These are phyloP conservation scores for Rhyzopertha dominica DNA, from an alignment of 1,140 invertebrate genomes.

Conservation along the genomic window DNA sequence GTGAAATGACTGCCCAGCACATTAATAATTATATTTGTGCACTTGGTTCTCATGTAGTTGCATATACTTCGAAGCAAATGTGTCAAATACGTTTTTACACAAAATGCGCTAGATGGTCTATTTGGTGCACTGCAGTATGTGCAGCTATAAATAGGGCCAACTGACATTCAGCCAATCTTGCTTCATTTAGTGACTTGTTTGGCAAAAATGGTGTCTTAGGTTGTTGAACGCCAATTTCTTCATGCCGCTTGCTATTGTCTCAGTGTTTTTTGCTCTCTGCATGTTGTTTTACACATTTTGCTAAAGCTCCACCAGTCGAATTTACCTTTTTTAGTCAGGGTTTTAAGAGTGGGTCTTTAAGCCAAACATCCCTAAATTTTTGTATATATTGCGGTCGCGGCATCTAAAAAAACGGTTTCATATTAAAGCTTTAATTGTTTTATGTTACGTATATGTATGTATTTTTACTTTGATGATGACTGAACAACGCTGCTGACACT, in stretches of 20 bases:
- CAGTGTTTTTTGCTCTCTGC: constrained; percentile 5
- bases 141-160: constrained; percentile 2
- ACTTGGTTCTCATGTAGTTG: constrained; percentile 11
- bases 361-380: constrained; percentile 5
- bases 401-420: too few relatives aligned
- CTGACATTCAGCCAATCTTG: constrained; percentile 4
- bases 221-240: constrained; percentile 1
- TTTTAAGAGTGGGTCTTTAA: constrained; percentile 6
- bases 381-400: constrained; percentile 4
- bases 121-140: neutral
- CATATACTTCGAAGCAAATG: neutral
- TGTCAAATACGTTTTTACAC: constrained; percentile 4
- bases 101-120: neutral
- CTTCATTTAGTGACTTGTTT: neutral
- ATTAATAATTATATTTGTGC: constrained; percentile 1
- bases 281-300: constrained; percentile 12
- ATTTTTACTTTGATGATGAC: too few relatives aligned
- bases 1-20: constrained; percentile 3
- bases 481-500: too few relatives aligned
- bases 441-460: too few relatives aligned
- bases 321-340: constrained; percentile 2
- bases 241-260: neutral
- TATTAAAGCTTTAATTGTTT: too few relatives aligned
- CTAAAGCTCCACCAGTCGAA: neutral
- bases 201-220: constrained; percentile 5